Evolutionary conservation across 2,888 invertebrate genomes (phyloP).

Genomic region (Craniophora ligustri): DNA sequence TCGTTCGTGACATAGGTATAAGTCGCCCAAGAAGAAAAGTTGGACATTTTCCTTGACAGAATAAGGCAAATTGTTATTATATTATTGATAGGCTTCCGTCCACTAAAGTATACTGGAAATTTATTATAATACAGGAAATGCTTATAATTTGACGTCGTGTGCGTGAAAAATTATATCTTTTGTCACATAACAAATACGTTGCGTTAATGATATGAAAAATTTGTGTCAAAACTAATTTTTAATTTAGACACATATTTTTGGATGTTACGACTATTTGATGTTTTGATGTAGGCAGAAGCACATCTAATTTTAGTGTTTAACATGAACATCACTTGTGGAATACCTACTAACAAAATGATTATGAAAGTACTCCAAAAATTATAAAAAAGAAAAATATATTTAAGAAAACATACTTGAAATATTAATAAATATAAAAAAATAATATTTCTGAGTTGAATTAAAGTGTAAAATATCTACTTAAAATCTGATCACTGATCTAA

Average conservation of each 20-base stretch:
- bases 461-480: too few relatives aligned
- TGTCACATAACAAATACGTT: constrained; percentile 53
- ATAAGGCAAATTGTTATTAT: constrained; percentile 58
- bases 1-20: constrained; percentile 5
- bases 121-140: constrained; percentile 54
- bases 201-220: constrained; percentile 46
- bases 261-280: background rate
- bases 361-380: too few relatives aligned
- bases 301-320: too few relatives aligned
- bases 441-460: too few relatives aligned
- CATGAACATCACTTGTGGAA: too few relatives aligned
- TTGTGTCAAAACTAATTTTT: constrained; percentile 39
- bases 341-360: too few relatives aligned
- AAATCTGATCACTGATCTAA: too few relatives aligned
- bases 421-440: too few relatives aligned
- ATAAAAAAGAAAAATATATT: too few relatives aligned
- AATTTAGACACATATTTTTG: constrained; percentile 29
- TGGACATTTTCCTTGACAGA: constrained; percentile 52
- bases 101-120: constrained; percentile 34
- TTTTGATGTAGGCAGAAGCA: background rate
- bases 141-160: constrained; percentile 41
- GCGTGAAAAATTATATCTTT: constrained; percentile 50
- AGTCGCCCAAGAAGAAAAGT: constrained; percentile 34
- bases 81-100: constrained; percentile 61
- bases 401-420: too few relatives aligned